phyloP scores from a whole-genome alignment of 1,140 invertebrate species.

The Chlorops oryzae region DNA sequence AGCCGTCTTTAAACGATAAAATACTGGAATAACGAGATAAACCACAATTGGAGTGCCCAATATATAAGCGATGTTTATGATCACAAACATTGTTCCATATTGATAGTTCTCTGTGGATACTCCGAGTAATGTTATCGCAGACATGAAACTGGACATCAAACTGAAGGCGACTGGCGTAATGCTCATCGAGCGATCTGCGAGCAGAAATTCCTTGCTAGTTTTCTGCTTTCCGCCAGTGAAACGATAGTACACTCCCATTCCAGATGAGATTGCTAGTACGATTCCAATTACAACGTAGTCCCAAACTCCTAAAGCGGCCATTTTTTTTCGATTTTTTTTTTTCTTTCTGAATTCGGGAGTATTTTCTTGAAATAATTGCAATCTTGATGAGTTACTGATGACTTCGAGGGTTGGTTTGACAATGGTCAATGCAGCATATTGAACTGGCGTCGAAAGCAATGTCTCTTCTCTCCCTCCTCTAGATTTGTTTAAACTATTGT shows the following conservation, averaged over 20 bases:
- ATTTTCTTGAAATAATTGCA: no score
- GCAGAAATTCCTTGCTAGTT: slow-evolving; percentile 55
- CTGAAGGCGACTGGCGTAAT: slow-evolving; percentile 76
- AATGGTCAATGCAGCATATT: no score
- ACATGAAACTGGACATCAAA: slow-evolving; percentile 92
- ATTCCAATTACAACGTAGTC: slow-evolving; percentile 63
- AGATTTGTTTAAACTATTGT: no score
- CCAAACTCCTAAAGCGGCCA: slow-evolving; percentile 40
- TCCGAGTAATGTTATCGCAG: slow-evolving; percentile 83
- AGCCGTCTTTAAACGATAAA: slow-evolving; percentile 76
- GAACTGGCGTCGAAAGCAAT: no score
- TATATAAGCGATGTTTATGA: slow-evolving; percentile 77
- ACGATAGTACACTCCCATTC: slow-evolving; percentile 75
- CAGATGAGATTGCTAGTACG: slow-evolving; percentile 59
- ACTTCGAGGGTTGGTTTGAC: no score
- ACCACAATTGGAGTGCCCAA: slow-evolving; percentile 74
- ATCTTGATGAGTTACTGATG: no score
- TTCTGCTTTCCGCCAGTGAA: slow-evolving; percentile 82
- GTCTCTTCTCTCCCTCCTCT: no score
- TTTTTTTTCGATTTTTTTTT: slow-evolving; percentile 7
- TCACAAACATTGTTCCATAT: slow-evolving; percentile 74
- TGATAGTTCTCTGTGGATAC: slow-evolving; percentile 81
- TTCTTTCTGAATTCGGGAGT: no score
- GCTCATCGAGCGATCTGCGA: slow-evolving; percentile 37
- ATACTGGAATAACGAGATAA: slow-evolving; percentile 80